phyloP scores from a whole-genome alignment of 2,888 invertebrate species.

The Campoplex nolae region DNA sequence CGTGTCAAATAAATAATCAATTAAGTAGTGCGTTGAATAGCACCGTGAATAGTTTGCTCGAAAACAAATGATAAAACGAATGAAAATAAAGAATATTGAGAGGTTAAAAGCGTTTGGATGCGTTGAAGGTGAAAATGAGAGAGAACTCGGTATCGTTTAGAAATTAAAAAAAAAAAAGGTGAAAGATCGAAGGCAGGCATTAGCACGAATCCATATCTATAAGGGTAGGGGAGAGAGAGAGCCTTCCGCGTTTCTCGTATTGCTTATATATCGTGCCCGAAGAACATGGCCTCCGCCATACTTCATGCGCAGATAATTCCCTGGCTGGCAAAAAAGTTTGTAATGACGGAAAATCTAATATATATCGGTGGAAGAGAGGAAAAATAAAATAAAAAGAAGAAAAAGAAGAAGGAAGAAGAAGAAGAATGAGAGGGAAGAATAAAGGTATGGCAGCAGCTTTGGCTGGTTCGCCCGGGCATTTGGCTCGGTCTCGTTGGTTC shows the following conservation, averaged over 20 bases:
- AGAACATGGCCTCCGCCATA: slow-evolving; percentile 36
- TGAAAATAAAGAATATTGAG: slow-evolving; percentile 3
- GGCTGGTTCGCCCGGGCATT: slow-evolving; percentile 58
- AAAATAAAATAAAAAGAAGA: background rate
- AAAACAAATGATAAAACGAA: slow-evolving; percentile 1
- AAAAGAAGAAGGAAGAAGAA: background rate
- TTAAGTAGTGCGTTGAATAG: too few relatives aligned
- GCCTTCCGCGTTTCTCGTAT: slow-evolving; percentile 40
- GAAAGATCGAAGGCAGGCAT: slow-evolving; percentile 42
- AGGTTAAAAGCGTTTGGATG: slow-evolving; percentile 21
- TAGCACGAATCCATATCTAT: background rate
- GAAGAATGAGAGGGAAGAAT: slow-evolving; percentile 19
- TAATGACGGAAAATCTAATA: slow-evolving; percentile 83
- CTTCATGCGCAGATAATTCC: slow-evolving; percentile 69
- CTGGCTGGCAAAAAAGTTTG: slow-evolving; percentile 77
- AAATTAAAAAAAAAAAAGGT: slow-evolving; percentile 51
- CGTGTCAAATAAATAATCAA: too few relatives aligned
- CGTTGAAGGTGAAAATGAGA: slow-evolving; percentile 21
- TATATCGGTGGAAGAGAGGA: slow-evolving; percentile 72
- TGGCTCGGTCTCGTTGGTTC: slow-evolving; percentile 62
- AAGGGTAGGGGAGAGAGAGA: slow-evolving; percentile 1
- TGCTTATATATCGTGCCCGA: slow-evolving; percentile 18
- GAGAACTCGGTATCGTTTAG: slow-evolving; percentile 29
- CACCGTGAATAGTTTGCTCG: background rate
- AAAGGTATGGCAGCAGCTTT: slow-evolving; percentile 58